A percentile compares a stretch with the other conserved stretches of the same genome.
Conservation (phyloP, 2,797 vertebrate species). For the Sebastes kiyomatsui region DNA sequence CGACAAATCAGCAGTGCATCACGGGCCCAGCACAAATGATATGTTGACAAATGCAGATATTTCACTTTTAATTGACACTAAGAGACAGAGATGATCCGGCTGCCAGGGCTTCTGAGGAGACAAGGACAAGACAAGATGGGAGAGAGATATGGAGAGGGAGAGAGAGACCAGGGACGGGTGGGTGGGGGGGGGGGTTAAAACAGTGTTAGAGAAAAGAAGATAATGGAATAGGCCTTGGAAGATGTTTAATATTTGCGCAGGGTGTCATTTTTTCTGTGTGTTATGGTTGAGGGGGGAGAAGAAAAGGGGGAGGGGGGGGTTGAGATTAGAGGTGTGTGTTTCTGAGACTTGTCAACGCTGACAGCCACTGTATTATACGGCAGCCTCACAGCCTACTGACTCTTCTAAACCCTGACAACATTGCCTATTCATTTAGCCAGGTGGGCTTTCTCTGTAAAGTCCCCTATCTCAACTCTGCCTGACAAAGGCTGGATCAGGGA, state of each 20-base stretch:
- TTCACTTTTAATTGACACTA: conserved; percentile 99
- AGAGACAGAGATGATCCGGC: conserved; percentile 88
- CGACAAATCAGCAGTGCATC: conserved; percentile 95
- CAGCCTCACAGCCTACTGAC: conserved; percentile 65
- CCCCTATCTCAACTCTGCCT: conserved; percentile 39
- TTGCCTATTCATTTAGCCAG: conserved; percentile 72
- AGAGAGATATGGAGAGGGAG: conserved; percentile 37
- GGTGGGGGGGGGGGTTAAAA: conserved; percentile 1
- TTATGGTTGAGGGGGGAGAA: conserved; percentile 51
- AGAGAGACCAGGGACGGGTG: background rate
- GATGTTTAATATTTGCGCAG: conserved; percentile 78
- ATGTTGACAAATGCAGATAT: conserved; percentile 99
- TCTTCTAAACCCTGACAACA: conserved; percentile 70
- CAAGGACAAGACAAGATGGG: conserved; percentile 72
- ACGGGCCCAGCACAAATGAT: conserved; percentile 88
- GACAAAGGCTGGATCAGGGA: conserved; percentile 43
- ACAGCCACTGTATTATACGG: conserved; percentile 64
- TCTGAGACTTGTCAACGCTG: conserved; percentile 74
- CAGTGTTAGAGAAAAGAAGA: conserved; percentile 57
- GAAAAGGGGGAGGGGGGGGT: conserved; percentile 29
- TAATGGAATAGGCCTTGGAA: conserved; percentile 72
- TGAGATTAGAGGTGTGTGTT: conserved; percentile 77
- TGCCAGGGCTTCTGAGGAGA: conserved; percentile 81
- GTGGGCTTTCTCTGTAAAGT: conserved; percentile 54
- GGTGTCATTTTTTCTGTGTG: conserved; percentile 70